Percentiles rank a stretch among this genome's conserved stretches.
Conservation (phyloP, 2,797 vertebrate genomes). For the Cygnus olor region DNA sequence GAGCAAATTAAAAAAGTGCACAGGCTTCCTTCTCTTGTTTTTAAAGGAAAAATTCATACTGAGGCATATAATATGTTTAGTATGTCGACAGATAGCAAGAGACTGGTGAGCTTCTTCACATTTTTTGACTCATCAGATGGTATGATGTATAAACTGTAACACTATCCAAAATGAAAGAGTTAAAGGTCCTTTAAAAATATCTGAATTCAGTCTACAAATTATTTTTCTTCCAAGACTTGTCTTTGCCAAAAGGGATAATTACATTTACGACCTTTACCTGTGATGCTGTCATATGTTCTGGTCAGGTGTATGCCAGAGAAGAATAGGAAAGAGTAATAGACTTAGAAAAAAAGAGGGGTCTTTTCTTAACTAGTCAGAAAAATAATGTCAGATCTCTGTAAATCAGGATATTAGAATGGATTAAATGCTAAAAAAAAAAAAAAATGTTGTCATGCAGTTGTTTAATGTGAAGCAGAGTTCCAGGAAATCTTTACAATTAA, state of each 20-base stretch:
- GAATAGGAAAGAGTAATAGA: not conserved
- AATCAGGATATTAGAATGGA: not conserved
- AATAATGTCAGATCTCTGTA: not conserved
- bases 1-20: constrained; percentile 48
- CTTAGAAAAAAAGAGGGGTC: rapidly evolving
- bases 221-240: not conserved
- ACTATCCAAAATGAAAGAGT: not conserved
- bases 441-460: not conserved
- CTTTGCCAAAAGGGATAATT: not conserved
- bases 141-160: not conserved
- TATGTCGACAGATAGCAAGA: not conserved
- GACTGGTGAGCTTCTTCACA: not conserved
- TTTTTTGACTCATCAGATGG: constrained; percentile 1
- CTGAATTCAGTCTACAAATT: not conserved
- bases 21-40: not conserved
- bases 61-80: constrained; percentile 28
- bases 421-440: not conserved
- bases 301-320: not conserved
- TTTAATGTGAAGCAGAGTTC: not conserved
- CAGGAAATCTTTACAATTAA: not conserved
- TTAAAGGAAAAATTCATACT: constrained; percentile 37
- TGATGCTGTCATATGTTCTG: not conserved
- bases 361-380: not conserved
- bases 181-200: not conserved
- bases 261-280: not conserved